These are phyloP conservation scores for Drosophila mayaguana DNA, from an alignment of 2,888 invertebrate species.

Conservation along the genomic window DNA sequence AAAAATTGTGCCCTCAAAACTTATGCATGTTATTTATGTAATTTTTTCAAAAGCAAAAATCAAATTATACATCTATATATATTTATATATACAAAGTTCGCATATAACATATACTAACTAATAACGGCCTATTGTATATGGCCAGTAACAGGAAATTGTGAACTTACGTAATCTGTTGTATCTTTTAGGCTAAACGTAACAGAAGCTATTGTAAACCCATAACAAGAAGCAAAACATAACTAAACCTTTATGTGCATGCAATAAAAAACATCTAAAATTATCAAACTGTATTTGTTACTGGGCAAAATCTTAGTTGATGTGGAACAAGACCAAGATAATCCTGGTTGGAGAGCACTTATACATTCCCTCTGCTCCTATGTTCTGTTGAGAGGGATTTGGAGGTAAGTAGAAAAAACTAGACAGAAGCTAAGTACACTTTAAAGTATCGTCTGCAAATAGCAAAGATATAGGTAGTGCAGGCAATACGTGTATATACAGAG, in stretches of 20 bases:
- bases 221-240: constrained; percentile 44
- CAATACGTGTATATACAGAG: too few relatives aligned
- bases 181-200: constrained; percentile 63
- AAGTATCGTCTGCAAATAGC: too few relatives aligned
- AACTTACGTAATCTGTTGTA: constrained; percentile 73
- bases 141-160: constrained; percentile 55
- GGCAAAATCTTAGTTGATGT: neutral
- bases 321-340: neutral
- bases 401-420: neutral
- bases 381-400: neutral
- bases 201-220: constrained; percentile 51
- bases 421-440: neutral
- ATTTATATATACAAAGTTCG: constrained; percentile 37
- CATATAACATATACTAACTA: constrained; percentile 48
- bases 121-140: constrained; percentile 44
- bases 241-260: constrained; percentile 83
- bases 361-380: neutral
- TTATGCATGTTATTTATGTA: constrained; percentile 53
- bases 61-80: constrained; percentile 24
- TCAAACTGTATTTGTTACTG: constrained; percentile 8
- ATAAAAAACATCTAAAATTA: constrained; percentile 59
- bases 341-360: too few relatives aligned
- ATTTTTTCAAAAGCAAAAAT: constrained; percentile 32
- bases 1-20: constrained; percentile 41
- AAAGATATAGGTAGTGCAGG: too few relatives aligned